Evolutionary conservation across 2,797 vertebrate species (phyloP).

Genomic region (Premnoplex brunnescens): DNA sequence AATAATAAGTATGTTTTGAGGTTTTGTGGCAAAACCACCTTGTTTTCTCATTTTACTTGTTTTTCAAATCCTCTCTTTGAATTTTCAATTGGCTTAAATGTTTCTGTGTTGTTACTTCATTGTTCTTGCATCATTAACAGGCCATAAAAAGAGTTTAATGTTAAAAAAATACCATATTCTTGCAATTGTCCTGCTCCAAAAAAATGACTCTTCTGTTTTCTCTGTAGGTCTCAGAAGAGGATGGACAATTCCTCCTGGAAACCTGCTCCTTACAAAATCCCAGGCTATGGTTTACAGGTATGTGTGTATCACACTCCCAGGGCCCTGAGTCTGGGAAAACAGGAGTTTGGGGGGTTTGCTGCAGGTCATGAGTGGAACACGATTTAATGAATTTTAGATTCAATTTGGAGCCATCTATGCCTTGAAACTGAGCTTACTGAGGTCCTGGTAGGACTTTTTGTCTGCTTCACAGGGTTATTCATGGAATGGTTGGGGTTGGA

Average conservation of each 20-base stretch:
- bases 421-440: not conserved
- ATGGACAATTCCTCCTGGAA: constrained; percentile 37
- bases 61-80: not conserved
- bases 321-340: not conserved
- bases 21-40: not conserved
- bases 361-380: rapidly evolving
- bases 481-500: not conserved
- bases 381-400: not conserved
- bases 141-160: too few species aligned
- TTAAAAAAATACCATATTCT: rapidly evolving
- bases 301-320: not conserved
- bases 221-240: constrained; percentile 78
- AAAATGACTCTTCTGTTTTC: not conserved
- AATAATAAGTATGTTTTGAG: constrained; percentile 17
- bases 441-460: not conserved
- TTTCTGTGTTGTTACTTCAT: not conserved
- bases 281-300: constrained; percentile 89
- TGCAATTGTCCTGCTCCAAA: not conserved
- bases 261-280: constrained; percentile 45
- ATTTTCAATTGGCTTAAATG: not conserved
- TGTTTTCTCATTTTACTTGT: rapidly evolving
- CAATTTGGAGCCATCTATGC: not conserved
- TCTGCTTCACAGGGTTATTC: not conserved
- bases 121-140: rapidly evolving
- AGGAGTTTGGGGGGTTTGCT: not conserved